Percentiles rank a stretch among this genome's conserved stretches.
Conservation (phyloP, 2,113 vertebrate species). For the Neofelis nebulosa region DNA sequence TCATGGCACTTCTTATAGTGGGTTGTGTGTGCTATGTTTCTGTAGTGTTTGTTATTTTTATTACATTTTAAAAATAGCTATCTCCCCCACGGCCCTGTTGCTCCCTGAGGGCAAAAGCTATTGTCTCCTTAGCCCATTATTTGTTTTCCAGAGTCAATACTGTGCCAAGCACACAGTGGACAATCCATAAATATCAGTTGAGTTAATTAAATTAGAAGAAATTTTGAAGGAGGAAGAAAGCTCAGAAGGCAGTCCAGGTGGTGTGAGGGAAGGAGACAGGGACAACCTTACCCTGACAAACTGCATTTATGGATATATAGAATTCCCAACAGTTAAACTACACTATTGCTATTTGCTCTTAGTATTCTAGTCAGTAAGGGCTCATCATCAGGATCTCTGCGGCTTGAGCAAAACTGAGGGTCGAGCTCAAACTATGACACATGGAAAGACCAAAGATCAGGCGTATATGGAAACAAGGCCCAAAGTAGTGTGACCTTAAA, state of each 20-base stretch:
- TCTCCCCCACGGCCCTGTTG: neutral
- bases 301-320: neutral
- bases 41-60: neutral
- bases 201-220: neutral
- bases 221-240: neutral
- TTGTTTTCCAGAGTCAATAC: neutral
- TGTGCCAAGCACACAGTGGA: neutral
- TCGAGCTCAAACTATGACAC: neutral
- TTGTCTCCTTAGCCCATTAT: neutral
- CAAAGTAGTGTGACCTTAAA: neutral
- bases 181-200: neutral
- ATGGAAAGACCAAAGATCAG: neutral
- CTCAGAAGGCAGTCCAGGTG: neutral
- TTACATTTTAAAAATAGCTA: neutral
- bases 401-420: neutral
- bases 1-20: neutral
- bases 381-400: neutral
- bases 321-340: neutral
- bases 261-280: neutral
- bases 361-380: neutral
- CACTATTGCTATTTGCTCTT: neutral
- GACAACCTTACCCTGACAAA: neutral
- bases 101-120: rapidly evolving
- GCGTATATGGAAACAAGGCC: too few species aligned
- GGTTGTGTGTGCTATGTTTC: neutral